Evolutionary conservation across 1,140 invertebrate genomes (phyloP), one percentile per base, ranked within the genome.

Genomic region (Venturia canescens): DNA sequence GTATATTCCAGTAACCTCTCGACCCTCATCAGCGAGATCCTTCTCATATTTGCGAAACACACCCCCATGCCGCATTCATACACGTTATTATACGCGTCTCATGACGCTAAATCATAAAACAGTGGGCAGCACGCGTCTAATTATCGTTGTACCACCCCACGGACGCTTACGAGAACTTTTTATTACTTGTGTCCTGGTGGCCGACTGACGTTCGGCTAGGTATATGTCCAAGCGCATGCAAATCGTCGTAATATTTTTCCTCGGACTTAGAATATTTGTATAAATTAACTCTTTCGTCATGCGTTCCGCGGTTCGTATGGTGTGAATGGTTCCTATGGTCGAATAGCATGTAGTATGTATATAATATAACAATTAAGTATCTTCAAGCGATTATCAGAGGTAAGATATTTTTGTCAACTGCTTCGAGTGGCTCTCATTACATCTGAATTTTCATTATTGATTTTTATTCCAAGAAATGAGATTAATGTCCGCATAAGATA

Each of bases 1-100:
- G 21, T 27, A 26, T 63, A 26, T 63, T 15, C 23, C 15, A 26
- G n/a, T 70, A 48, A 60, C 72, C 72, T 76, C 16, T 21, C 71
- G 50, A 76, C 50, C 53, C 53, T 21, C 27, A 31, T 23, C 75
- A 26, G 18, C 60, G 50, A n/a, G n/a, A 27, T 48, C 63, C 57
- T 81, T 78, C 80, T 81, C 81, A 79, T 81, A 79, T 69, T 77
- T 71, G 74, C 80, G 76, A 80, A 81, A 79, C 48, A 79, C 48
- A 50, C 50, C 21, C 9, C 27, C 26, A 26, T 63, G 23, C 60
- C 9, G 23, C 50, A 29, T 60, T 76, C 50, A 76, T 60, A 57
- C 72, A 31, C 53, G 50, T 80, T 80, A 80, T 80, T 71, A 80
- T 57, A 71, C 69, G 53, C 69, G 53, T 76, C 72, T 70, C 78